Percentiles rank a stretch among this genome's conserved stretches.
phyloP scores from a whole-genome alignment of 2,888 invertebrate species.

The Spatulosminthurus flaviceps region DNA sequence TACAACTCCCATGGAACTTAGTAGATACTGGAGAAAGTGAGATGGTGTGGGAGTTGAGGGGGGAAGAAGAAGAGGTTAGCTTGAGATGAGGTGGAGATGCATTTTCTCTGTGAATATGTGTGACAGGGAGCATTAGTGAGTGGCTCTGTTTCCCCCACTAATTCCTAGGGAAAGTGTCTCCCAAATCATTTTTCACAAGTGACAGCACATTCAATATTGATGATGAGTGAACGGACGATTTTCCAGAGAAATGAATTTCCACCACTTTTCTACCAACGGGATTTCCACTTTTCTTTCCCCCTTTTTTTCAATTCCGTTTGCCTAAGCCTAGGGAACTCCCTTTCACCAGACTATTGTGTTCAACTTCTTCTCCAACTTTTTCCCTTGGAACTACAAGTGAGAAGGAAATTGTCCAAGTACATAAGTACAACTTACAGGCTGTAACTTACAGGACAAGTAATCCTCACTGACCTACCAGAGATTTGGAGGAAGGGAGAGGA shows the following conservation, averaged over 20 bases:
- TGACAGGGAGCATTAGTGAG: constrained; percentile 4
- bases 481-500: neutral
- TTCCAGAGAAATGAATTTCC: constrained; percentile 7
- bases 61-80: neutral
- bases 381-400: no score
- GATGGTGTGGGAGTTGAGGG: no score
- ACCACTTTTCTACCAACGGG: constrained; percentile 13
- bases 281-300: neutral
- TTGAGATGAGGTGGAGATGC: neutral
- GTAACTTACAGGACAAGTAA: neutral
- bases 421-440: no score
- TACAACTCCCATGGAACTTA: no score
- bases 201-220: constrained; percentile 23
- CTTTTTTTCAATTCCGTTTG: constrained; percentile 4
- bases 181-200: constrained; percentile 21
- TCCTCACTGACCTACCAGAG: neutral
- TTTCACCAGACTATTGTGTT: neutral
- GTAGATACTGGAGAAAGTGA: no score
- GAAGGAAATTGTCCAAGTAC: neutral
- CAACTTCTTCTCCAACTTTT: neutral
- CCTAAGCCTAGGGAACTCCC: neutral
- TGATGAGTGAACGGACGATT: constrained; percentile 10
- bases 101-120: constrained; percentile 7
- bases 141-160: neutral
- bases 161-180: constrained; percentile 8